Conservation (phyloP, 2,888 invertebrate species). For the Dysmachus trigonus region DNA sequence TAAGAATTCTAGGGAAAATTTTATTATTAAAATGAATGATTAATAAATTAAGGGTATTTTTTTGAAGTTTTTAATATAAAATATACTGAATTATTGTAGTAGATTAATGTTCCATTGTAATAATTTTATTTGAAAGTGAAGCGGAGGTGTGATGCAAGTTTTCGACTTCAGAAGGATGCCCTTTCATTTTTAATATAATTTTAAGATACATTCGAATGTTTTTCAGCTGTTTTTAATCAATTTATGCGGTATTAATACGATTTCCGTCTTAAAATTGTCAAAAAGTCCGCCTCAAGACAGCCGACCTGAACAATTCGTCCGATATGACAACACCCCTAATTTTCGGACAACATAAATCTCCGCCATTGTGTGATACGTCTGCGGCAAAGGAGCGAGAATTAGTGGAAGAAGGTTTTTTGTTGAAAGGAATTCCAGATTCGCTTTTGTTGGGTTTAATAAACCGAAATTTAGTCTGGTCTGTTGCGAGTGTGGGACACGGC, state of each 20-base stretch:
- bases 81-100: not conserved
- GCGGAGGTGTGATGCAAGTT: not conserved
- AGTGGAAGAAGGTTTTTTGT: constrained; percentile 37
- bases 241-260: not conserved
- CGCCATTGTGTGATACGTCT: constrained; percentile 52
- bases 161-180: not conserved
- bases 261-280: not conserved
- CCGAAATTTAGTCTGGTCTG: not conserved
- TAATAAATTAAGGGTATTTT: not conserved
- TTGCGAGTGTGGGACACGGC: constrained; percentile 23
- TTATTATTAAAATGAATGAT: not conserved
- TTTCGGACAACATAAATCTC: constrained; percentile 30
- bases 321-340: not conserved
- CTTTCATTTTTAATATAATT: not conserved
- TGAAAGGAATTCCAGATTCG: constrained; percentile 34
- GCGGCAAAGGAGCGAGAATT: constrained; percentile 50
- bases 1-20: not conserved
- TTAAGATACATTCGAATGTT: not conserved
- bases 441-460: constrained; percentile 41
- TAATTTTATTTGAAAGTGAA: not conserved
- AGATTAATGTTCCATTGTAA: not conserved
- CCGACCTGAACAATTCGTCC: not conserved
- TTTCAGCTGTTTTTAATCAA: not conserved
- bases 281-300: not conserved
- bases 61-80: not conserved